phyloP scores from a whole-genome alignment of 2,888 invertebrate genomes.

The Helleia helle region DNA sequence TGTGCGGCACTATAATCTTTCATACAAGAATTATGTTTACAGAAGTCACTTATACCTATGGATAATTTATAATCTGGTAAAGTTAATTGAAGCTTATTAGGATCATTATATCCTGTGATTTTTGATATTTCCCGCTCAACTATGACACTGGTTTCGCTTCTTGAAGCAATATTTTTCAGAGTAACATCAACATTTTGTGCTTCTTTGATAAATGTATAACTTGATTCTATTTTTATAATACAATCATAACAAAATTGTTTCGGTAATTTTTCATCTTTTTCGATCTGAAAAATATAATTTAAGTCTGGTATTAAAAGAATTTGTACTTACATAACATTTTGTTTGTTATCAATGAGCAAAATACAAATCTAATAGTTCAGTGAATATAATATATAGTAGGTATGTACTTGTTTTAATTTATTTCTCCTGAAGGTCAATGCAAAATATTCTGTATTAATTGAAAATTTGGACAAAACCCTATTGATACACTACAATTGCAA shows the following conservation, averaged over 20 bases:
- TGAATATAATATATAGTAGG: too few species aligned
- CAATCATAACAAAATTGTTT: constrained; percentile 67
- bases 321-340: too few species aligned
- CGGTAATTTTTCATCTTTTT: constrained; percentile 54
- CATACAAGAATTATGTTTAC: constrained; percentile 19
- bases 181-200: constrained; percentile 48
- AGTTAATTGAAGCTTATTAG: constrained; percentile 32
- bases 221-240: constrained; percentile 58
- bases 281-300: constrained; percentile 26
- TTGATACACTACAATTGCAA: too few species aligned
- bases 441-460: too few species aligned
- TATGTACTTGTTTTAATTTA: too few species aligned
- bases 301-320: too few species aligned
- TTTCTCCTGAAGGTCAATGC: too few species aligned
- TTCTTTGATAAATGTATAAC: constrained; percentile 59
- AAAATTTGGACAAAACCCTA: too few species aligned
- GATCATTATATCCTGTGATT: constrained; percentile 15
- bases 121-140: constrained; percentile 34
- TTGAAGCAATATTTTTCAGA: constrained; percentile 43
- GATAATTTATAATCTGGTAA: constrained; percentile 43
- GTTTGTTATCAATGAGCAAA: too few species aligned
- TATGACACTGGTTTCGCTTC: constrained; percentile 41
- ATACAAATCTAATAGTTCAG: too few species aligned
- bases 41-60: constrained; percentile 29
- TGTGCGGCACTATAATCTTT: constrained; percentile 11